These are phyloP conservation scores for Isichthys henryi DNA, from an alignment of 2,113 vertebrate genomes.

Conservation along the genomic window DNA sequence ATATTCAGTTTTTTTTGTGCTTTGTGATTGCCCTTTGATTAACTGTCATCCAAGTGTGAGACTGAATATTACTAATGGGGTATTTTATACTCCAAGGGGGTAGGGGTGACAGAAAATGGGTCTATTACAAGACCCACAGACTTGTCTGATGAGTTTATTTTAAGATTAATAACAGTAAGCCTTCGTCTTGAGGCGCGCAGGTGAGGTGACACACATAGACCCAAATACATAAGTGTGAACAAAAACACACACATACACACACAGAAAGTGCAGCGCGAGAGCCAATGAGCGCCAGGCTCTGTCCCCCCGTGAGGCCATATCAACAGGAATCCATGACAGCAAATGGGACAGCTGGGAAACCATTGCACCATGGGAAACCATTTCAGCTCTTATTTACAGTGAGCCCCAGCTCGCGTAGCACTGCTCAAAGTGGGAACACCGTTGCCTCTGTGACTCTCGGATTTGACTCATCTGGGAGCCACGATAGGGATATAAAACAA, in stretches of 20 bases:
- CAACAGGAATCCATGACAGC: constrained; percentile 42
- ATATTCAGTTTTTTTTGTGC: background rate
- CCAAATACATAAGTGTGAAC: background rate
- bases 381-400: constrained; percentile 2
- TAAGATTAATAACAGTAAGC: background rate
- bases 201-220: background rate
- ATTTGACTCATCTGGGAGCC: background rate
- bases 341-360: constrained; percentile 51
- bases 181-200: background rate
- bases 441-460: background rate
- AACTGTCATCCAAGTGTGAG: constrained; percentile 11
- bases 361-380: constrained; percentile 53
- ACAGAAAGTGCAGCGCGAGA: constrained; percentile 43
- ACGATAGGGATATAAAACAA: background rate
- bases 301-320: constrained; percentile 53
- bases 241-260: background rate
- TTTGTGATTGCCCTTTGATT: constrained; percentile 15
- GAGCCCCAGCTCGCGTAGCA: background rate
- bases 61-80: constrained; percentile 2
- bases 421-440: background rate
- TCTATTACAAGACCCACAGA: background rate
- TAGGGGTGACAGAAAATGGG: constrained; percentile 14
- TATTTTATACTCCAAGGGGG: background rate
- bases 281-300: constrained; percentile 56
- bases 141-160: background rate